Evolutionary conservation across 2,113 vertebrate species (phyloP), one percentile per base, ranked within the genome.

Genomic region (Maccullochella peelii): DNA sequence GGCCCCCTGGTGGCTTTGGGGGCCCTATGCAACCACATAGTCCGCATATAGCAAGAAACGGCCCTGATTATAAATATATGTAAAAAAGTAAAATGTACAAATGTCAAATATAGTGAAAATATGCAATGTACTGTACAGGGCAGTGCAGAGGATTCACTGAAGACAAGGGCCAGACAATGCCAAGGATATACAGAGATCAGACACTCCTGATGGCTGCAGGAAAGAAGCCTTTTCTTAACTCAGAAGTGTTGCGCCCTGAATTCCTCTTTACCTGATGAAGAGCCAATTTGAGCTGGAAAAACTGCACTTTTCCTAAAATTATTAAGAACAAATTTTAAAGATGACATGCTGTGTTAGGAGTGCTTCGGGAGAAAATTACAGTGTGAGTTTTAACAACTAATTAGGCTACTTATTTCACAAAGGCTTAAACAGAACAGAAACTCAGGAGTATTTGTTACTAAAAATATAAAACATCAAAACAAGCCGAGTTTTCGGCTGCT

Each of bases 391-490:
- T 14, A 40, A 6, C 4, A 62, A n/a, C 9, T 36, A n/a, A 74
- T 36, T 4, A n/a, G n/a, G n/a, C n/a, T n/a, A 4, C 5, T 44
- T 47, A 27, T 65, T 21, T 80, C 38, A 36, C 15, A 11, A 8
- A 73, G 6, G 5, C 9, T 25, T 73, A 27, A 55, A 67, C n/a
- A n/a, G n/a, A n/a, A n/a, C n/a, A n/a, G 16, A 52, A 66, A 50
- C 6, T 23, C 21, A 30, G 25, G n/a, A 63, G 6, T 15, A 25
- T 40, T 8, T 30, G 8, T n/a, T 69, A 20, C 14, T 10, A 81
- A 73, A 75, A 65, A 30, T 21, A 57, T 42, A 14, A 67, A 77
- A 83, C 27, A 50, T 44, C 27, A 69, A 18, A 58, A 58, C 6
- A 49, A 44, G 59, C n/a, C 54, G 9, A 61, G 36, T 65, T 77